Percentiles rank a stretch among this genome's conserved stretches.
phyloP scores from a whole-genome alignment of 2,113 vertebrate species.

The Tachysurus vachellii region DNA sequence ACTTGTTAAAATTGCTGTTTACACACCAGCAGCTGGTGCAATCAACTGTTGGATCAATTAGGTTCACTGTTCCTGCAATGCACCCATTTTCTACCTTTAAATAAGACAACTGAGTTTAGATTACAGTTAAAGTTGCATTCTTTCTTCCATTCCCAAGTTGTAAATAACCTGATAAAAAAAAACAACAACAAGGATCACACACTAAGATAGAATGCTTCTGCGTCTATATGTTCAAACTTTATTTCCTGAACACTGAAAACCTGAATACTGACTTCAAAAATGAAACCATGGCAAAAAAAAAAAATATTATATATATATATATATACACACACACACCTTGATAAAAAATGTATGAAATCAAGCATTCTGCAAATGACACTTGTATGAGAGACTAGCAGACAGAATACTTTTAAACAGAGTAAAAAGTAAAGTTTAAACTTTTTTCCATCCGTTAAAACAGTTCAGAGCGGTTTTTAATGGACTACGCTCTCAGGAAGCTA shows the following conservation, averaged over 20 bases:
- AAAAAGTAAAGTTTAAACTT: background rate
- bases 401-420: background rate
- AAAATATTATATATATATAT: background rate
- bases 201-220: background rate
- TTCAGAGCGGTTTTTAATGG: background rate
- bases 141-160: background rate
- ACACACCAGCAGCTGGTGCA: conserved; percentile 4
- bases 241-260: background rate
- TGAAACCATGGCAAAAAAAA: background rate
- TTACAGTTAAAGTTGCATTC: background rate
- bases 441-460: background rate
- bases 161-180: background rate
- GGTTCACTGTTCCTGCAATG: background rate
- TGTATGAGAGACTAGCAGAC: background rate
- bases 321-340: background rate
- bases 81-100: background rate
- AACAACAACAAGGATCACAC: background rate
- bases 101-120: background rate
- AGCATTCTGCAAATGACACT: background rate
- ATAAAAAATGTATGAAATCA: background rate
- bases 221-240: background rate
- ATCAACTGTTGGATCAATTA: conserved; percentile 28
- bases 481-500: background rate
- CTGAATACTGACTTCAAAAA: background rate
- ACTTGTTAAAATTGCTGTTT: conserved; percentile 38